Conservation (phyloP, 2,113 vertebrate species). For the Thamnaconus septentrionalis region DNA sequence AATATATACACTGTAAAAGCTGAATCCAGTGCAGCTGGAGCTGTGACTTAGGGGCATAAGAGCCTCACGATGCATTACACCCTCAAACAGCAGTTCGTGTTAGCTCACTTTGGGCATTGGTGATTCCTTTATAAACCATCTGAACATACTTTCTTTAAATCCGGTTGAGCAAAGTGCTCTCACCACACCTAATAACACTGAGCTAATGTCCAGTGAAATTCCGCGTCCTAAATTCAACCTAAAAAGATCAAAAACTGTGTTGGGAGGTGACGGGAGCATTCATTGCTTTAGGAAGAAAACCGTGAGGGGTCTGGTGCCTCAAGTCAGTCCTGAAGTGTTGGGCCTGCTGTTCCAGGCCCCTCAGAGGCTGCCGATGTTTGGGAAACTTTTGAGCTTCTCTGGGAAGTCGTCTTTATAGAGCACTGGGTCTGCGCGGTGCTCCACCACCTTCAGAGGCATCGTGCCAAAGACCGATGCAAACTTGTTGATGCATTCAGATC, state of each 20-base stretch:
- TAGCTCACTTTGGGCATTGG: conserved; percentile 2
- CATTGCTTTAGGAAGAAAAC: background rate
- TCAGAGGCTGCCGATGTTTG: conserved; percentile 97
- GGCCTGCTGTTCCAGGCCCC: background rate
- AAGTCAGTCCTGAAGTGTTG: conserved; percentile 8
- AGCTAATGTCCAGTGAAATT: background rate
- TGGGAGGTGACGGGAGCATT: background rate
- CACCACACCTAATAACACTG: background rate
- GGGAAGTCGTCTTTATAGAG: conserved; percentile 99
- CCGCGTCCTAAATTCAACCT: conserved; percentile 1
- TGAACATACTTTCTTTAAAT: background rate
- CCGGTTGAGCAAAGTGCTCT: too few relatives aligned
- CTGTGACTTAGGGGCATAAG: conserved; percentile 26
- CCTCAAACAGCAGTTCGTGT: conserved; percentile 1
- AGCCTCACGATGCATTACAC: conserved; percentile 16
- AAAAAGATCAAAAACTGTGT: conserved; percentile 5
- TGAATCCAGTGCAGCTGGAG: conserved; percentile 43
- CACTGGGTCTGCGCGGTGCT: conserved; percentile 94
- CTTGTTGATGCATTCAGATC: conserved; percentile 99
- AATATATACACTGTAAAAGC: conserved; percentile 52
- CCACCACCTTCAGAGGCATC: conserved; percentile 98
- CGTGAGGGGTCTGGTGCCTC: background rate
- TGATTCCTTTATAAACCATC: background rate
- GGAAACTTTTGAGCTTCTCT: conserved; percentile 98
- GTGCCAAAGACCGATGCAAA: conserved; percentile 96